phyloP scores from a whole-genome alignment of 2,113 vertebrate genomes.

The Hipposideros armiger region DNA sequence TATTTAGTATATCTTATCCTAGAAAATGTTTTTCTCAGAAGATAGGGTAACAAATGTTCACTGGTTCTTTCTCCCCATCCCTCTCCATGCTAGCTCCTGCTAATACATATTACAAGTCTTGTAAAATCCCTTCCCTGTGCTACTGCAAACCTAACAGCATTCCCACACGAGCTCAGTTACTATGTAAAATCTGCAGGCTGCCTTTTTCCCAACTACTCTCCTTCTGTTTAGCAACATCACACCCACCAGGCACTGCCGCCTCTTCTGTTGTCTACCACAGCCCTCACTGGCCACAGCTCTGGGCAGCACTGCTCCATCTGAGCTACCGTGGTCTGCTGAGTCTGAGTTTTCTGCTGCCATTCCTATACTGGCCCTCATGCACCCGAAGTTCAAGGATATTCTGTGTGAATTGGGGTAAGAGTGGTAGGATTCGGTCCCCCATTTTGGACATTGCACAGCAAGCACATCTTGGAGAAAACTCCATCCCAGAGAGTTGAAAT shows the following conservation, averaged over 20 bases:
- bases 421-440: background rate
- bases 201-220: background rate
- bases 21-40: conserved; percentile 2
- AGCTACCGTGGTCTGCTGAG: background rate
- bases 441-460: background rate
- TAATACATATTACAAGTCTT: background rate
- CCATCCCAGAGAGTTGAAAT: background rate
- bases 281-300: background rate
- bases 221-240: background rate
- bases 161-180: background rate
- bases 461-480: background rate
- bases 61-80: background rate
- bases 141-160: background rate
- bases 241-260: accelerated
- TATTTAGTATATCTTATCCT: background rate
- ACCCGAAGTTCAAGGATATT: background rate
- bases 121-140: background rate
- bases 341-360: background rate
- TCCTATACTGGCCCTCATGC: background rate
- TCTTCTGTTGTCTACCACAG: background rate
- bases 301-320: background rate
- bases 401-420: background rate
- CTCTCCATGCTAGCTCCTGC: background rate
- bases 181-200: background rate
- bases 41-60: background rate